Evolutionary conservation across 2,113 vertebrate genomes (phyloP), one percentile per base, ranked within the genome.

Genomic region (Lamprologus lemairii): DNA sequence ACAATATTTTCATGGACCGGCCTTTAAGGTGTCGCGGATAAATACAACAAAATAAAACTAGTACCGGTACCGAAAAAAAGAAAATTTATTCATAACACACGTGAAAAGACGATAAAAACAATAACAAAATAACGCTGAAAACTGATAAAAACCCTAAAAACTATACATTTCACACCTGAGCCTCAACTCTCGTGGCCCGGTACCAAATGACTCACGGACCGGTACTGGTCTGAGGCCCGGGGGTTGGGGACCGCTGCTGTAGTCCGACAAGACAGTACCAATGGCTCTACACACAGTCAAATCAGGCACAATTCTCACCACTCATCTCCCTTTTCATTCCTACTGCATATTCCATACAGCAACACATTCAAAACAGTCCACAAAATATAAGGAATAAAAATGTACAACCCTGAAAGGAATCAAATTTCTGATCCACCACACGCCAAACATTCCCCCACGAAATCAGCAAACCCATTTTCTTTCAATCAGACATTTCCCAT

Each of bases 21-120:
- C 12, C 40, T 42, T 42, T 42, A 42, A 42, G 40, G 40, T 42
- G 40, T 42, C 12, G 2, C 3, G 12, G 40, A 13, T 14, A 28
- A 28, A 28, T 28, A 28, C 26, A 28, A 28, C 13, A 45, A 45
- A 16, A 45, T 45, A 16, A 45, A 45, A 16, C 42, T 45, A 45
- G 42, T 16, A 45, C 13, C 0, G 42, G 42, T 45, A 16, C 13
- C 0, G 3, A 45, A 45, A 45, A 45, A 45, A 45, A 45, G 1
- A 45, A 16, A 0, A 45, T 35, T 35, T 35, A 35, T 35, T 35
- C 0, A 35, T 35, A 35, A 35, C 42, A 45, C 42, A 45, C 42
- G 42, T 45, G 42, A 45, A 45, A 16, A 45, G 42, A 45, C 2
- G 42, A 7, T 45, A 45, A 16, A 35, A 35, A 35, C 7, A 3